These are phyloP conservation scores for Ceyx cyanopectus DNA, from an alignment of 2,113 vertebrate species.

Conservation along the genomic window DNA sequence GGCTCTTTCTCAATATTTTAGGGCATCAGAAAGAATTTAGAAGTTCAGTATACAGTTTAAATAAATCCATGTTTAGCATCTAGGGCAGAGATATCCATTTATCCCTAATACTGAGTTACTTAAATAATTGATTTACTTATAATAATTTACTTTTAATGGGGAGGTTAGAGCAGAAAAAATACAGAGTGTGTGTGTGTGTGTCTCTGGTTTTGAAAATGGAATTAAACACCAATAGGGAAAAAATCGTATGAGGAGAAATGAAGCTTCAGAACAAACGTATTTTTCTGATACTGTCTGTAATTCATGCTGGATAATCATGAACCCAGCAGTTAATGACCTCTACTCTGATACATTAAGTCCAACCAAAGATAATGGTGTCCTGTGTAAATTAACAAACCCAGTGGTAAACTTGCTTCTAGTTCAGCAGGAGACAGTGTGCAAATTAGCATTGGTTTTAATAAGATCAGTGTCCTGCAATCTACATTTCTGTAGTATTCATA, in stretches of 20 bases:
- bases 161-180: not conserved
- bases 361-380: conserved; percentile 91
- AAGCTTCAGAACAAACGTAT: conserved; percentile 75
- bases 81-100: not conserved
- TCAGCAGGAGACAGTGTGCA: conserved; percentile 91
- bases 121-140: conserved; percentile 10
- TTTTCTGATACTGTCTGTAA: conserved; percentile 79
- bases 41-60: not conserved
- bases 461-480: conserved; percentile 84
- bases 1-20: not conserved
- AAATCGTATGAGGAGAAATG: conserved; percentile 63
- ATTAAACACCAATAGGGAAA: conserved; percentile 70
- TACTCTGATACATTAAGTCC: conserved; percentile 85
- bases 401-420: conserved; percentile 96
- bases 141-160: conserved; percentile 20
- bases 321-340: conserved; percentile 87
- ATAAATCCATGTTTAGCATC: not conserved
- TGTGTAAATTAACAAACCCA: conserved; percentile 98
- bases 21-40: not conserved
- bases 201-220: conserved; percentile 59
- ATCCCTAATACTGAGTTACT: not conserved
- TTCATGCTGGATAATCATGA: conserved; percentile 82
- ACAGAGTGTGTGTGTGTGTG: not conserved
- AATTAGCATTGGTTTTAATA: conserved; percentile 98
- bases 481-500: conserved; percentile 80